Conservation (phyloP, 2,113 vertebrate genomes). For the Ibidorhyncha struthersii region DNA sequence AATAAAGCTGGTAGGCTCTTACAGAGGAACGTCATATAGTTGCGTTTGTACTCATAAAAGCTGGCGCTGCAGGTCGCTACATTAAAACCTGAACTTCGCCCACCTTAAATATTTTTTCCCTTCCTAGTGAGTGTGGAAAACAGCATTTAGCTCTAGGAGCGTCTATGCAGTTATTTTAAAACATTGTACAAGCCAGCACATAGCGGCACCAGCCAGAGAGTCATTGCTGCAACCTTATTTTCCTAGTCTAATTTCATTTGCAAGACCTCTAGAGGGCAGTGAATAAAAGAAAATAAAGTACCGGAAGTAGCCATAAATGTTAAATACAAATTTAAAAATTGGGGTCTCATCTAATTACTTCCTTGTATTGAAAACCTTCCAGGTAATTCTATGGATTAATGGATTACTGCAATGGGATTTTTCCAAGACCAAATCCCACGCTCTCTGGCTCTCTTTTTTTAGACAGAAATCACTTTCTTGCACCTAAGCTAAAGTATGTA, state of each 20-base stretch:
- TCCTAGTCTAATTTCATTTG: not conserved
- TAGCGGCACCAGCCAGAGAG: not conserved
- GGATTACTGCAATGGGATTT: constrained; percentile 17
- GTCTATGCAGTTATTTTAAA: not conserved
- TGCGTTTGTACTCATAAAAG: not conserved
- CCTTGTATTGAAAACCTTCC: not conserved
- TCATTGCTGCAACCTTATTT: not conserved
- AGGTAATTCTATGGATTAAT: constrained; percentile 29
- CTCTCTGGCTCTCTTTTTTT: not conserved
- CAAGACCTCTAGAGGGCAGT: constrained; percentile 68
- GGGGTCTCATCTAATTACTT: not conserved
- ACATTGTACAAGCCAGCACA: not conserved
- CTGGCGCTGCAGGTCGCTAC: not conserved
- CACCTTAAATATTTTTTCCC: not conserved
- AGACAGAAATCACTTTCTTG: not conserved
- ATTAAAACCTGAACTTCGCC: not conserved
- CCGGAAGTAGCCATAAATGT: not conserved
- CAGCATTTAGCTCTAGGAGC: not conserved
- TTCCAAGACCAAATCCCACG: not conserved
- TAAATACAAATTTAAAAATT: not conserved
- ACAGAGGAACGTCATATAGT: not conserved
- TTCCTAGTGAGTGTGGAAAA: not conserved
- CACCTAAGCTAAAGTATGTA: not conserved
- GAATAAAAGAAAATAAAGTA: constrained; percentile 62
- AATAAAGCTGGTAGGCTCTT: not conserved